These are phyloP conservation scores for Phalacrocorax brasilianus DNA, from an alignment of 2,113 vertebrate genomes.

Conservation along the genomic window DNA sequence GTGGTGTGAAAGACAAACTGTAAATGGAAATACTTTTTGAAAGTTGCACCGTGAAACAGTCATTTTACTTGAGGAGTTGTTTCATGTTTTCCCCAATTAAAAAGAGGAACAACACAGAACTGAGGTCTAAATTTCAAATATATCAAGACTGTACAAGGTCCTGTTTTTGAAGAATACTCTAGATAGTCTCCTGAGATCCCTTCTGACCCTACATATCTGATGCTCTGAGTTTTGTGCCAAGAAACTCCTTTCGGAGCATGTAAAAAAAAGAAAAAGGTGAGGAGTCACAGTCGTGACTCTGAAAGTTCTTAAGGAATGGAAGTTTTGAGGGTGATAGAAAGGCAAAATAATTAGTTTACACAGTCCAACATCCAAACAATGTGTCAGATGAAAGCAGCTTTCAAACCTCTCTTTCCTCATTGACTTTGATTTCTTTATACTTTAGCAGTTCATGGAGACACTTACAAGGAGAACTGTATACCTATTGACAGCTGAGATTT, in stretches of 20 bases:
- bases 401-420: neutral
- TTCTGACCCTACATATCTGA: fast-evolving
- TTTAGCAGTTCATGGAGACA: neutral
- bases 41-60: neutral
- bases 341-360: conserved; percentile 2
- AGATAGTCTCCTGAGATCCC: neutral
- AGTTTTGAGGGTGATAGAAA: neutral
- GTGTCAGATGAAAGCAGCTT: neutral
- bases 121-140: neutral
- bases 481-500: conserved; percentile 40
- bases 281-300: neutral
- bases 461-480: neutral
- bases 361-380: neutral
- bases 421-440: neutral
- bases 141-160: neutral
- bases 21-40: neutral
- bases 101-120: neutral
- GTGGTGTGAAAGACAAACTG: neutral
- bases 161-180: neutral
- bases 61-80: neutral
- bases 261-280: neutral
- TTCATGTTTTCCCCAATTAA: neutral
- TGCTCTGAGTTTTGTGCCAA: neutral
- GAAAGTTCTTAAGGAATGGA: neutral
- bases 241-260: fast-evolving